A percentile compares a stretch with the other conserved stretches of the same genome.
Evolutionary conservation across 2,113 vertebrate species (phyloP).

Genomic region (Chitala chitala): DNA sequence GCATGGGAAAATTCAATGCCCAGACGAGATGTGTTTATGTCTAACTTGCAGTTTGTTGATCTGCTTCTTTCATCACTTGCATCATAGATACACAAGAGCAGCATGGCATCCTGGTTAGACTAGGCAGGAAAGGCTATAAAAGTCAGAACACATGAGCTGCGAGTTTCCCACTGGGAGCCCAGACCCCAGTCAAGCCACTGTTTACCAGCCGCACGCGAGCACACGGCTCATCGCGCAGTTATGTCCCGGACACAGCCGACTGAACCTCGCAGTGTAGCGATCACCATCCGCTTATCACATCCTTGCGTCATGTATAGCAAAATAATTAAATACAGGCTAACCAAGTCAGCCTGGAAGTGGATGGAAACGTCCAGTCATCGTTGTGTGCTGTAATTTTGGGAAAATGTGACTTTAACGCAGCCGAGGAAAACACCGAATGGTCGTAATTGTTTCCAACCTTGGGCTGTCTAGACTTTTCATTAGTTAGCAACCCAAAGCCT

Average conservation of each 20-base stretch:
- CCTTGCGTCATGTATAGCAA: background rate
- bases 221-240: constrained; percentile 41
- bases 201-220: constrained; percentile 56
- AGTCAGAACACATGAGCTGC: constrained; percentile 40
- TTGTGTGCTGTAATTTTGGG: background rate
- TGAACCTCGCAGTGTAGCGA: background rate
- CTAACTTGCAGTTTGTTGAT: background rate
- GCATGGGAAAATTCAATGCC: background rate
- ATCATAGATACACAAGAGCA: background rate
- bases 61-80: background rate
- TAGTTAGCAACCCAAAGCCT: background rate
- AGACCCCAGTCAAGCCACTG: constrained; percentile 34
- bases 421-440: background rate
- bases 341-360: background rate
- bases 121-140: constrained; percentile 41
- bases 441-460: background rate
- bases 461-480: background rate
- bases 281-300: background rate
- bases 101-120: constrained; percentile 9
- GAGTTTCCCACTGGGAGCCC: constrained; percentile 24
- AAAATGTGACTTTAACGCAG: background rate
- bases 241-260: background rate
- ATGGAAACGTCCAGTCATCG: background rate
- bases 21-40: background rate
- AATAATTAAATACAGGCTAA: constrained; percentile 1